phyloP scores from a whole-genome alignment of 2,113 vertebrate genomes.

The Carollia perspicillata region DNA sequence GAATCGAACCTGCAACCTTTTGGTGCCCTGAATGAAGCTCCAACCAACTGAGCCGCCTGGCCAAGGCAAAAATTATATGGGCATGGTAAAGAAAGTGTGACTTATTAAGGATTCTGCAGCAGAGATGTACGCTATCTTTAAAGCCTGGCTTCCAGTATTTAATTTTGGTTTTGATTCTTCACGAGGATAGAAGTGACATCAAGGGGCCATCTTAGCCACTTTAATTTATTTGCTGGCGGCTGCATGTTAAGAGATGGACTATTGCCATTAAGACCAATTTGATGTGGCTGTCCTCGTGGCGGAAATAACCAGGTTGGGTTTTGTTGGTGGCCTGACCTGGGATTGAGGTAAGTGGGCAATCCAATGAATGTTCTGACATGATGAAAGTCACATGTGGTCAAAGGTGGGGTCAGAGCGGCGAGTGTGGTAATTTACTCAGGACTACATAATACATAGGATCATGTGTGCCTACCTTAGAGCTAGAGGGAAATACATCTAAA shows the following conservation, averaged over 20 bases:
- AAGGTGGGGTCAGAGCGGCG: background rate
- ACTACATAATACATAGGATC: fast-evolving
- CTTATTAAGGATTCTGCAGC: background rate
- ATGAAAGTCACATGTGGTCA: background rate
- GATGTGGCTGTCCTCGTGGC: background rate
- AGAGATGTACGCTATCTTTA: background rate
- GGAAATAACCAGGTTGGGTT: background rate
- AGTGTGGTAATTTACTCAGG: background rate
- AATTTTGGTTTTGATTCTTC: background rate
- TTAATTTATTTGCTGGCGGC: background rate
- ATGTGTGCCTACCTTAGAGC: background rate
- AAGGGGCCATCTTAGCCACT: background rate
- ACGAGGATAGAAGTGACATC: background rate
- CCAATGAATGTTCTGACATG: background rate
- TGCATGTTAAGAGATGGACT: background rate
- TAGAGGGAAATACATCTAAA: background rate
- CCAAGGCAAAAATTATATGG: too few species aligned
- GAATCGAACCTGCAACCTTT: too few species aligned
- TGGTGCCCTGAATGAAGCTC: too few species aligned
- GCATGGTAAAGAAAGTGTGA: background rate
- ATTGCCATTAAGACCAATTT: background rate
- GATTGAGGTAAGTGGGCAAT: background rate
- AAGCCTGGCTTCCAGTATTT: background rate
- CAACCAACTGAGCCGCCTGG: too few species aligned
- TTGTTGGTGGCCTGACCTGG: background rate